Evolutionary conservation across 2,113 vertebrate genomes (phyloP).

Genomic region (Heptranchias perlo): DNA sequence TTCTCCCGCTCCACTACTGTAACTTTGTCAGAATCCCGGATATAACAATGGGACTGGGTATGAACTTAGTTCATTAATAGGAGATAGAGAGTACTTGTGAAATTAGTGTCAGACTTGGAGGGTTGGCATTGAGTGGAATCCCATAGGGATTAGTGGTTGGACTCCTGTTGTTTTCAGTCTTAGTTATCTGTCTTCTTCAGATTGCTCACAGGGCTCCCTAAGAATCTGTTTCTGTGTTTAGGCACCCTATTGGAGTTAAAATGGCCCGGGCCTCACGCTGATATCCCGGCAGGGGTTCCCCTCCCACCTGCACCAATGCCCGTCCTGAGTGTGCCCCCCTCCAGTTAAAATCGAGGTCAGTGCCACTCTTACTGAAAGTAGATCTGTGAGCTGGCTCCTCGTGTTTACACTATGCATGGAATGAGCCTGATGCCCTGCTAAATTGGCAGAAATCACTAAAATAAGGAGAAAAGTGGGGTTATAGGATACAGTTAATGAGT

Average conservation of each 20-base stretch:
- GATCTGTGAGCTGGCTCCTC: too few species aligned
- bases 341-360: too few species aligned
- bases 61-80: not conserved
- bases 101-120: not conserved
- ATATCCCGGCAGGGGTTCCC: too few species aligned
- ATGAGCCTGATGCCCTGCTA: not conserved
- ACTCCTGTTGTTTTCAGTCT: not conserved
- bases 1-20: not conserved
- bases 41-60: not conserved
- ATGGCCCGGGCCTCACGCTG: too few species aligned
- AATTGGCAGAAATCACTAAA: not conserved
- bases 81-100: not conserved
- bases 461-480: not conserved
- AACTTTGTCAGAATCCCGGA: not conserved
- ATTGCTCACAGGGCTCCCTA: too few species aligned
- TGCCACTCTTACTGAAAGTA: too few species aligned
- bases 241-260: too few species aligned
- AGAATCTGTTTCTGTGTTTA: too few species aligned
- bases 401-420: too few species aligned
- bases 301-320: too few species aligned
- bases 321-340: too few species aligned
- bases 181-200: too few species aligned
- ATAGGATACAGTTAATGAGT: not conserved
- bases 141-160: not conserved
- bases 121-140: not conserved